Evolutionary conservation across 1,140 invertebrate species (phyloP), one percentile per base, ranked within the genome.

Genomic region (Fragariocoptes setiger): DNA sequence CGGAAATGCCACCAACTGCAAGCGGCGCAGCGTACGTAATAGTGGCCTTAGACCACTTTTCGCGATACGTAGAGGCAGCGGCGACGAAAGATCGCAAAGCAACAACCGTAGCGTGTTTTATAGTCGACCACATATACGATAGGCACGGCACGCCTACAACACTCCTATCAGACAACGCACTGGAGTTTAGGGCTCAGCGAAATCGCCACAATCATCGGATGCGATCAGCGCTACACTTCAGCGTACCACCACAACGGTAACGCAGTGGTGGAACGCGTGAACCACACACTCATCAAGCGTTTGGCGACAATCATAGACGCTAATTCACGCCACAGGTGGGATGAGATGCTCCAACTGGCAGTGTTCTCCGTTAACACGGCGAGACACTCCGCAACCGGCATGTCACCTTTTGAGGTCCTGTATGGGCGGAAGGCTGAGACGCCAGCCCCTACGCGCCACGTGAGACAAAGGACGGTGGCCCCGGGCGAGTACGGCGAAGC

Each of bases 271-370:
- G 25, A 31, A n/a, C 8, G 25, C 8, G 25, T n/a, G 8, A 31
- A 8, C 8, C 25, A 31, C 8, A 31, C 25, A n/a, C n/a, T 31
- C 8, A 8, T 8, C 8, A n/a, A 31, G 25, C 8, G n/a, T 8
- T 31, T 31, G 25, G 25, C 40, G 21, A 38, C 37, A 48, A 45
- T 13, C 36, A n/a, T n/a, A n/a, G n/a, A n/a, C n/a, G n/a, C n/a
- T n/a, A 31, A 31, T 8, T 8, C 8, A 31, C 25, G n/a, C 8
- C 8, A 31, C 25, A 8, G n/a, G 8, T 31, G 25, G 25, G 25
- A 31, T 31, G 25, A 8, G n/a, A 8, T 31, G n/a, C 25, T 31
- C n/a, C 25, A 8, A n/a, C 8, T 31, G 8, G n/a, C 25, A n/a
- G 25, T 31, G 8, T 8, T 31, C 8, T 8, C 25, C 8, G n/a